Conservation (phyloP, 37 sponge, comb jelly and placozoan genomes). For the Bolinopsis microptera region DNA sequence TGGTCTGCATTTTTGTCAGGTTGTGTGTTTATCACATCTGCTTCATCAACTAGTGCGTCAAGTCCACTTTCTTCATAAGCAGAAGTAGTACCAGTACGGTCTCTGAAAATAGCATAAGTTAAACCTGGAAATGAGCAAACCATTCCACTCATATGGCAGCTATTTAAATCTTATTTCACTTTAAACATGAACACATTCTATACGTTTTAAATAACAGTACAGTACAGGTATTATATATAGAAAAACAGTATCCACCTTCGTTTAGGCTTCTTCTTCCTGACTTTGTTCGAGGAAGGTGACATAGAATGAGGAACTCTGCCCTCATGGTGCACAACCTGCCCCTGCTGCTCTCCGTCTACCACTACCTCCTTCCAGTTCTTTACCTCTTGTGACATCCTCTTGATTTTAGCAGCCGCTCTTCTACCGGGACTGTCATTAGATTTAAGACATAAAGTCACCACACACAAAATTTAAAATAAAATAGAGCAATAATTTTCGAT, state of each 20-base stretch:
- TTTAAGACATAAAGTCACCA: no score
- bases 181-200: not conserved
- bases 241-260: no score
- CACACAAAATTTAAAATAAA: no score
- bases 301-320: slow-evolving; percentile 48
- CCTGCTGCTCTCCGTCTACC: slow-evolving; percentile 57
- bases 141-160: not conserved
- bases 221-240: no score
- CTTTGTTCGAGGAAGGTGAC: not conserved
- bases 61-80: slow-evolving; percentile 63
- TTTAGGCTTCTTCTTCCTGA: slow-evolving; percentile 45
- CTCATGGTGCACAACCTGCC: slow-evolving; percentile 60
- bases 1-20: slow-evolving; percentile 23
- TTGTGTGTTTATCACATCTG: slow-evolving; percentile 29
- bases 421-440: not conserved
- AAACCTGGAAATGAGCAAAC: not conserved
- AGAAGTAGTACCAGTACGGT: slow-evolving; percentile 2
- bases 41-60: slow-evolving; percentile 54
- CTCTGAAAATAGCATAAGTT: not conserved
- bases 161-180: not conserved
- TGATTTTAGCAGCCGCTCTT: slow-evolving; percentile 45
- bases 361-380: slow-evolving; percentile 66
- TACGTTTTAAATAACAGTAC: no score
- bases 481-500: no score
- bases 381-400: slow-evolving; percentile 63